Evolutionary conservation across 2,113 vertebrate genomes (phyloP).

Genomic region (Cettia cetti): DNA sequence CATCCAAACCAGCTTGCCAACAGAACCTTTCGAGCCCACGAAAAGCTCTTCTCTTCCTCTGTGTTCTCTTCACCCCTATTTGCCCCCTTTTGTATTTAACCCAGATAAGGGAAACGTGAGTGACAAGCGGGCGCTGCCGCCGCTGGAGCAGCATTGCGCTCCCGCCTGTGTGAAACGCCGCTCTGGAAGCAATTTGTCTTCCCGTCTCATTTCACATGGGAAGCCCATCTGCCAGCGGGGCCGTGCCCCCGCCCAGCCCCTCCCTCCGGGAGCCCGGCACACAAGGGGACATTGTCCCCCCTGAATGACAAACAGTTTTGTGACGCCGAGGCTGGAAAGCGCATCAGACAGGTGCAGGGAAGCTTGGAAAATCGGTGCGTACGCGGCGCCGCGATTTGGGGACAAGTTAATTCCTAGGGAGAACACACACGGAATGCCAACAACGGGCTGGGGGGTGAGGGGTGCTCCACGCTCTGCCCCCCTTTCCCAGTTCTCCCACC

Average conservation of each 20-base stretch:
- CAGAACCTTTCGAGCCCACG: accelerated
- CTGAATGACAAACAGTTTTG: slow-evolving; percentile 18
- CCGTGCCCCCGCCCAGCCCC: not conserved
- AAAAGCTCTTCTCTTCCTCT: not conserved
- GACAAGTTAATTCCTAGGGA: not conserved
- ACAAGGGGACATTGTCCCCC: slow-evolving; percentile 47
- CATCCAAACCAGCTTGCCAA: not conserved
- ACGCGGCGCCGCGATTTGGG: not conserved
- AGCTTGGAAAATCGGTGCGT: slow-evolving; percentile 39
- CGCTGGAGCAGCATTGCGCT: not conserved
- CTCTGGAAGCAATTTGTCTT: slow-evolving; percentile 15
- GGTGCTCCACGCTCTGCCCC: not conserved
- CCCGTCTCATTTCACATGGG: slow-evolving; percentile 17
- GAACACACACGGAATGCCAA: not conserved
- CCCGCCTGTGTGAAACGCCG: not conserved
- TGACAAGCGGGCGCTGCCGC: not conserved
- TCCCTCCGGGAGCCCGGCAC: not conserved
- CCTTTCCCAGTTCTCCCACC: not conserved
- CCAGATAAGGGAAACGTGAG: not conserved
- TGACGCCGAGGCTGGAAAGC: slow-evolving; percentile 7
- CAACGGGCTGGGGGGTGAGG: not conserved
- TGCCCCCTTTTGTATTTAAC: not conserved
- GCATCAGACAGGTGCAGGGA: slow-evolving; percentile 54
- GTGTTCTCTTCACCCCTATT: not conserved
- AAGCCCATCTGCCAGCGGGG: not conserved